phyloP scores from a whole-genome alignment of 2,113 vertebrate species.

The Chaetorhynchus papuensis region DNA sequence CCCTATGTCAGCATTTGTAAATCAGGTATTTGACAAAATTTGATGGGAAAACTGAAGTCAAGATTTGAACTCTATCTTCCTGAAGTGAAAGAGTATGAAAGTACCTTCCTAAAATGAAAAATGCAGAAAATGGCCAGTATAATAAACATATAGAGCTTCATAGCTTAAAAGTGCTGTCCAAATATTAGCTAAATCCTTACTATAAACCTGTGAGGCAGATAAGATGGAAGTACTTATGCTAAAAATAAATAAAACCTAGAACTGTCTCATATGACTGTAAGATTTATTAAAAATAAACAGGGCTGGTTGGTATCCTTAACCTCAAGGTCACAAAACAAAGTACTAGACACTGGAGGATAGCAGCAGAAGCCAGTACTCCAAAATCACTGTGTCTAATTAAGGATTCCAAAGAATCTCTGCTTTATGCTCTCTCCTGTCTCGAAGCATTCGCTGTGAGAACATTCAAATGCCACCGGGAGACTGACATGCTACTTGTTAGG shows the following conservation, averaged over 20 bases:
- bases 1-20: slow-evolving; percentile 3
- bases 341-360: neutral
- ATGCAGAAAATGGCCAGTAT: neutral
- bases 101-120: slow-evolving; percentile 7
- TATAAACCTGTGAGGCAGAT: slow-evolving; percentile 31
- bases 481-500: slow-evolving; percentile 52
- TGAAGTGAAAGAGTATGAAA: neutral
- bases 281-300: slow-evolving; percentile 64
- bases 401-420: slow-evolving; percentile 44
- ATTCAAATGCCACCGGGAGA: slow-evolving; percentile 61
- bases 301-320: slow-evolving; percentile 44
- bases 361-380: neutral
- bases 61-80: neutral
- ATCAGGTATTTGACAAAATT: slow-evolving; percentile 13
- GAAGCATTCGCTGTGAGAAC: slow-evolving; percentile 2
- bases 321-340: slow-evolving; percentile 47
- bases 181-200: slow-evolving; percentile 55
- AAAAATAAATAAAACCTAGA: slow-evolving; percentile 54
- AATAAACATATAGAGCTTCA: slow-evolving; percentile 24
- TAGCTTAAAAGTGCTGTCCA: slow-evolving; percentile 40
- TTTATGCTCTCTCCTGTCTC: slow-evolving; percentile 38
- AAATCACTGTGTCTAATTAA: slow-evolving; percentile 55
- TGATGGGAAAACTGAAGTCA: slow-evolving; percentile 2
- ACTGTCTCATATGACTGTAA: slow-evolving; percentile 41
- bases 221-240: slow-evolving; percentile 45